Evolutionary conservation across 2,797 vertebrate genomes (phyloP).

Genomic region (Smutsia temminckii): DNA sequence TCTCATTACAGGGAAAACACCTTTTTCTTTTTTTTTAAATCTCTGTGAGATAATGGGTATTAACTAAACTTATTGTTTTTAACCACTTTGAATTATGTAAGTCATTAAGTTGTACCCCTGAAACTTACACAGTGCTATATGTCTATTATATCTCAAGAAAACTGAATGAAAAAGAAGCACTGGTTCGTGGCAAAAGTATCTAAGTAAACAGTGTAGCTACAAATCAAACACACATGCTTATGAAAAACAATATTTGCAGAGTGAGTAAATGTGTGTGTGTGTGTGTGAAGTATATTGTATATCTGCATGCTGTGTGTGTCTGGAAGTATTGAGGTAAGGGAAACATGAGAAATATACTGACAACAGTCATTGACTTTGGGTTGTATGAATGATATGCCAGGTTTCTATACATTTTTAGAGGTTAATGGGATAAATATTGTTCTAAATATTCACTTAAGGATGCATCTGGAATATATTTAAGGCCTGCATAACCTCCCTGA

Average conservation of each 20-base stretch:
- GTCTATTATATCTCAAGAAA: neutral
- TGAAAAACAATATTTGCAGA: neutral
- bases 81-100: neutral
- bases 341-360: constrained; percentile 58
- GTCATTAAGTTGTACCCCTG: neutral
- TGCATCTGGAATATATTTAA: constrained; percentile 71
- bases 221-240: neutral
- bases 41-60: neutral
- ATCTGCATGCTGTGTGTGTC: neutral
- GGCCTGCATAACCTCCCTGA: neutral
- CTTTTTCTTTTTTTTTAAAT: neutral
- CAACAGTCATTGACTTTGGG: constrained; percentile 78
- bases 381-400: constrained; percentile 75
- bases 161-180: neutral
- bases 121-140: neutral
- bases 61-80: neutral
- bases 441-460: constrained; percentile 66
- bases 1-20: neutral
- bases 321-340: neutral
- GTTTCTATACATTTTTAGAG: constrained; percentile 76
- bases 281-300: neutral
- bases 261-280: neutral
- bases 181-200: neutral
- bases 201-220: neutral
- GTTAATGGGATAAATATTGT: constrained; percentile 79